Percentiles rank a stretch among this genome's conserved stretches.
phyloP scores from a whole-genome alignment of 2,797 vertebrate genomes.

The Hafferia zeledoni region DNA sequence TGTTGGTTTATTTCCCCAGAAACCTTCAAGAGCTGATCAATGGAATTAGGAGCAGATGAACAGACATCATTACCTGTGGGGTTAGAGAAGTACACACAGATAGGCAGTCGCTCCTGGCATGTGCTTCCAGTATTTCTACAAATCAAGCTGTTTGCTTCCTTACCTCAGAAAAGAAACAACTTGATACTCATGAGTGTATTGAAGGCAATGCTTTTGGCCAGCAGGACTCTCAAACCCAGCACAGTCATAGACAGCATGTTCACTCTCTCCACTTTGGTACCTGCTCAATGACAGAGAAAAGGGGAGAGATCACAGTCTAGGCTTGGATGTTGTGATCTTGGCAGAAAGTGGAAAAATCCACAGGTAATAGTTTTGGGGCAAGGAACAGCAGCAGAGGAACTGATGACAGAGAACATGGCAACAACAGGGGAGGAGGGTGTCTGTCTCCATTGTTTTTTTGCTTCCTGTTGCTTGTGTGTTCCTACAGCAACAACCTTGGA shows the following conservation, averaged over 20 bases:
- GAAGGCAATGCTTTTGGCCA: conserved; percentile 70
- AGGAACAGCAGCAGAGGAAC: not conserved
- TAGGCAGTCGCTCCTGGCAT: not conserved
- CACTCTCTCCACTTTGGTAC: not conserved
- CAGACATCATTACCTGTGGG: not conserved
- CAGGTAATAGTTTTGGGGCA: not conserved
- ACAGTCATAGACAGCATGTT: conserved; percentile 73
- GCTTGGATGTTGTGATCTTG: not conserved
- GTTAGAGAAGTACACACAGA: not conserved
- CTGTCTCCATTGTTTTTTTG: not conserved
- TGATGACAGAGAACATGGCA: not conserved
- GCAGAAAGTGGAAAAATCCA: not conserved
- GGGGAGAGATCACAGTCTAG: not conserved
- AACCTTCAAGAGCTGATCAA: not conserved
- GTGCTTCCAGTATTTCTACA: not conserved
- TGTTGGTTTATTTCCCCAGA: not conserved
- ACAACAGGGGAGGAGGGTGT: not conserved
- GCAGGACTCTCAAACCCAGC: conserved; percentile 71
- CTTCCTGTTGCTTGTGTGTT: not conserved
- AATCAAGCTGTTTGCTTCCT: not conserved
- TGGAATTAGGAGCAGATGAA: not conserved
- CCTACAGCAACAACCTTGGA: not conserved
- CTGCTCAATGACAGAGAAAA: not conserved
- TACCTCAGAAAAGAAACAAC: conserved; percentile 66
- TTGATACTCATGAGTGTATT: conserved; percentile 75